Evolutionary conservation across 1,140 invertebrate species (phyloP).

Genomic region (Nephila pilipes): DNA sequence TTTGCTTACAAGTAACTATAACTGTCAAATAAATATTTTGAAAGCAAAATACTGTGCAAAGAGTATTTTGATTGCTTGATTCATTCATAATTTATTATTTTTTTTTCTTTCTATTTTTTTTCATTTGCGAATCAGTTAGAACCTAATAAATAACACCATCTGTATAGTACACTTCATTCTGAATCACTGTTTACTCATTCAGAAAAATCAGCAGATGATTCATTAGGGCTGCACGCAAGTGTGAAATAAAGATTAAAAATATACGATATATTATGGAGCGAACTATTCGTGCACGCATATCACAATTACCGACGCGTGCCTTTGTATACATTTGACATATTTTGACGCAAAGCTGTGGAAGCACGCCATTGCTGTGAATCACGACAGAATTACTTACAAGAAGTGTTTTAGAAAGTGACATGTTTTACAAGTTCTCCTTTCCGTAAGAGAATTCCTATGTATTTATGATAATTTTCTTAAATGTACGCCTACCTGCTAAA

Average conservation of each 20-base stretch:
- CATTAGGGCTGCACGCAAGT: neutral
- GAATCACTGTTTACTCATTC: neutral
- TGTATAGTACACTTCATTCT: too few relatives aligned
- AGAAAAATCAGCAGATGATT: constrained; percentile 20
- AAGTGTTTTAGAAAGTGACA: neutral
- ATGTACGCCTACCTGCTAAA: neutral
- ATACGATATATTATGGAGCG: too few relatives aligned
- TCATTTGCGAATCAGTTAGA: too few relatives aligned
- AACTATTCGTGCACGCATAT: neutral
- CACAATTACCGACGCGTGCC: neutral
- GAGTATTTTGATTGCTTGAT: too few relatives aligned
- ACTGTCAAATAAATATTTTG: too few relatives aligned
- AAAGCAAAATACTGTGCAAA: too few relatives aligned
- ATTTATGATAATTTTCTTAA: constrained; percentile 8
- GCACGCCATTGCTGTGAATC: neutral
- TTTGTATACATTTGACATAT: constrained; percentile 2
- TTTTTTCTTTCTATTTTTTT: too few relatives aligned
- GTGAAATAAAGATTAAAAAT: neutral
- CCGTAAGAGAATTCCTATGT: neutral
- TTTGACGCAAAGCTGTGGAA: neutral
- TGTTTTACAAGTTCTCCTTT: neutral
- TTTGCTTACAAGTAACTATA: too few relatives aligned
- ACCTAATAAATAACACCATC: too few relatives aligned
- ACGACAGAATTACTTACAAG: constrained; percentile 9
- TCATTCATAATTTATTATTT: too few relatives aligned